Percentiles rank a stretch among this genome's conserved stretches.
Evolutionary conservation across 1,140 invertebrate genomes (phyloP).

Genomic region (Anadara kagoshimensis): DNA sequence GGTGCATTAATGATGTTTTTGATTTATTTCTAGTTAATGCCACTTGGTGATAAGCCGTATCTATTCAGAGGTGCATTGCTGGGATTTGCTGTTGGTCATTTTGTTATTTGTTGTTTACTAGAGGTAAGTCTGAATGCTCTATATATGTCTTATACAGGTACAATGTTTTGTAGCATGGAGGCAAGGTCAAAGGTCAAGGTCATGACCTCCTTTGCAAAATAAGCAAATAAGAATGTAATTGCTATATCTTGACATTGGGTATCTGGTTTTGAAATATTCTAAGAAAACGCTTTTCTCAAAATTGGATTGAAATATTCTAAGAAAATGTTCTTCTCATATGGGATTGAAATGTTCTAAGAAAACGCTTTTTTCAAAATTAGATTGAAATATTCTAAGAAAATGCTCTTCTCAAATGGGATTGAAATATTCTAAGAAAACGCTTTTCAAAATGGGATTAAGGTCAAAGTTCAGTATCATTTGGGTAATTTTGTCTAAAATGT

Average conservation of each 20-base stretch:
- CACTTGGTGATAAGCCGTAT: constrained; percentile 20
- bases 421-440: no score
- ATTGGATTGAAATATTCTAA: not conserved
- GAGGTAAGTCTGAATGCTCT: constrained; percentile 27
- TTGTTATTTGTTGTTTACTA: constrained; percentile 26
- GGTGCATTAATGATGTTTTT: not conserved
- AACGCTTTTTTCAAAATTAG: no score
- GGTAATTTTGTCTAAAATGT: no score
- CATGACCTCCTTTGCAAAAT: not conserved
- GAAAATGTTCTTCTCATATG: no score
- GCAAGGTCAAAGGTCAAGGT: not conserved
- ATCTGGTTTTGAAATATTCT: not conserved
- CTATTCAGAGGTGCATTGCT: constrained; percentile 32
- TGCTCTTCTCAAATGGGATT: no score
- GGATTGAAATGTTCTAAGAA: no score
- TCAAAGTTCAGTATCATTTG: no score
- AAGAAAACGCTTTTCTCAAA: not conserved
- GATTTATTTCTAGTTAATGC: constrained; percentile 32
- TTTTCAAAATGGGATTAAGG: no score
- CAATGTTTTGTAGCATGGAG: not conserved
- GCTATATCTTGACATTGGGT: not conserved
- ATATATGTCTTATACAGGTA: constrained; percentile 2
- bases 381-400: no score
- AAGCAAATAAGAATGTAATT: not conserved
- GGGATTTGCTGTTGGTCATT: constrained; percentile 33